A percentile compares a stretch with the other conserved stretches of the same genome.
Evolutionary conservation across 2,113 vertebrate genomes (phyloP).

Genomic region (Gambusia affinis): DNA sequence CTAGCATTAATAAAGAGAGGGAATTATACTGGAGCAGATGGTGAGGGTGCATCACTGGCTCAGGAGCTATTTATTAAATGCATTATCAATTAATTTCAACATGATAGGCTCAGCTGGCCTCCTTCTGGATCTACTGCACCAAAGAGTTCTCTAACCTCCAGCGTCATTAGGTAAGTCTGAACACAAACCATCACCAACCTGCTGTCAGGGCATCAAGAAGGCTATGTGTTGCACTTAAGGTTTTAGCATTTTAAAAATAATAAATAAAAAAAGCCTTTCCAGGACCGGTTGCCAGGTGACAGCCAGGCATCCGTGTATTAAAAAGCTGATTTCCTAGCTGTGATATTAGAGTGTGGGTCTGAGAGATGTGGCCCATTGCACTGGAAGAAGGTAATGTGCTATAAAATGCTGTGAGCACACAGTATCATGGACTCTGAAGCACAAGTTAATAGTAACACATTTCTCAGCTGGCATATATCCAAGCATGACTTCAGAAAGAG

Average conservation of each 20-base stretch:
- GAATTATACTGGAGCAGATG: conserved; percentile 81
- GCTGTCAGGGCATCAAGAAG: conserved; percentile 41
- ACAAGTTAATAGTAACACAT: conserved; percentile 60
- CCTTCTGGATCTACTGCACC: conserved; percentile 68
- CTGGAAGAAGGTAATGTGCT: neutral
- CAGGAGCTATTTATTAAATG: conserved; percentile 85
- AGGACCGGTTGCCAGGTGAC: conserved; percentile 23
- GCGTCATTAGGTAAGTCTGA: conserved; percentile 55
- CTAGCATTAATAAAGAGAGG: conserved; percentile 80
- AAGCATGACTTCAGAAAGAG: conserved; percentile 15
- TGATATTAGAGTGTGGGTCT: conserved; percentile 7
- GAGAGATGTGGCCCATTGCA: neutral
- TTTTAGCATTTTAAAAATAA: neutral
- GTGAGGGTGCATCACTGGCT: conserved; percentile 76
- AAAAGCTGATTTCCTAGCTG: conserved; percentile 15
- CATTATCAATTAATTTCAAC: conserved; percentile 84
- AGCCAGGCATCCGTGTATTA: conserved; percentile 8
- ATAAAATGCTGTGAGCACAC: conserved; percentile 10
- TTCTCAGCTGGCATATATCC: conserved; percentile 53
- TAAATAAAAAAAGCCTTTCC: conserved; percentile 6
- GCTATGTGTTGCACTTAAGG: conserved; percentile 17
- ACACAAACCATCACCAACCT: conserved; percentile 31
- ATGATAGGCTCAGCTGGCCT: conserved; percentile 76
- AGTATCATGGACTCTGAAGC: conserved; percentile 24
- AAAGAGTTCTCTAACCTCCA: conserved; percentile 61